phyloP scores from a whole-genome alignment of 2,113 vertebrate species.

The Mola mola region DNA sequence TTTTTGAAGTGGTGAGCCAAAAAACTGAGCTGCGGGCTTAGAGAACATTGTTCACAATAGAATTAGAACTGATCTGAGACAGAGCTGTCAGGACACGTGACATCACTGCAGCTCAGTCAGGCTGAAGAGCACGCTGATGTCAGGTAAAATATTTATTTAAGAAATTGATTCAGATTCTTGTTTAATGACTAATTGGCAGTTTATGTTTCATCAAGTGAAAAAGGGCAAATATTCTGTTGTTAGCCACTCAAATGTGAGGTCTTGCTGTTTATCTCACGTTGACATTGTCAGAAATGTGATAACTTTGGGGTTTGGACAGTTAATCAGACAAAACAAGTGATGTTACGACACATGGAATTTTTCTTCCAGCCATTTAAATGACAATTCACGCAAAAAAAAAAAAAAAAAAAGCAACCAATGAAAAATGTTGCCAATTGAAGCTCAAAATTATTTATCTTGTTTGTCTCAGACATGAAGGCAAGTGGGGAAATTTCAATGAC shows the following conservation, averaged over 20 bases:
- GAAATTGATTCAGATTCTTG: background rate
- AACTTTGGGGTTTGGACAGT: no score
- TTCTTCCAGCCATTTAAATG: no score
- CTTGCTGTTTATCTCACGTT: no score
- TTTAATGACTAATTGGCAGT: background rate
- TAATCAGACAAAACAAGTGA: no score
- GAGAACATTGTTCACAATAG: slow-evolving; percentile 47
- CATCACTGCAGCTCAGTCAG: slow-evolving; percentile 36
- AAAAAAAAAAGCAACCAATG: no score
- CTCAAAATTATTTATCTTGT: no score
- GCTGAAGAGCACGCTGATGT: slow-evolving; percentile 14
- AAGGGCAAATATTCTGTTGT: background rate
- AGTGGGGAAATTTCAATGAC: no score
- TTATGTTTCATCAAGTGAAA: background rate
- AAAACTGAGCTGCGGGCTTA: slow-evolving; percentile 48
- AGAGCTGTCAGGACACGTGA: slow-evolving; percentile 39
- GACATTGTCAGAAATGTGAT: no score
- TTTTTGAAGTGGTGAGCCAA: slow-evolving; percentile 58
- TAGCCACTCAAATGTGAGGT: background rate
- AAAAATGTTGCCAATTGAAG: no score
- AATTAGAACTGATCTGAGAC: slow-evolving; percentile 53
- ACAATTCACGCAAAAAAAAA: no score
- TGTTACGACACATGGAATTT: no score
- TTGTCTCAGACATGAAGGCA: no score
- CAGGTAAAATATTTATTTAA: background rate